Base-by-base conservation (phyloP, 2,888 invertebrate species). In the Noctua janthe region DNA sequence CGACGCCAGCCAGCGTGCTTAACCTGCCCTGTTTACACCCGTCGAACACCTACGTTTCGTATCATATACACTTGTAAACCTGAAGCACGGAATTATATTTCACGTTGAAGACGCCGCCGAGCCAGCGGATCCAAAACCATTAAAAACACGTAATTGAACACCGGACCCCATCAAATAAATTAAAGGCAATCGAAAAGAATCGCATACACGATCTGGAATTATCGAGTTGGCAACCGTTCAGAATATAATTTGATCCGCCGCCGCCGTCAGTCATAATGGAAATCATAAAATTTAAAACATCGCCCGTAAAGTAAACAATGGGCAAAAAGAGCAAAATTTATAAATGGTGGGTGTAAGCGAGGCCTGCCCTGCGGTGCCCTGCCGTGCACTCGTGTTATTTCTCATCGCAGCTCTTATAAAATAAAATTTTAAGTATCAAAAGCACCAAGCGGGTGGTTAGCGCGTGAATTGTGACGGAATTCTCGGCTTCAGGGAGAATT, bases 251-350 rank as follows among this genome's bases (percentile, higher is more conserved):
- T 94, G 94, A 93, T 84, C 82, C 66, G 81, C 85, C 78, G 87
- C 88, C 90, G 91, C 93, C 92, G 94, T 94, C 94, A 92, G 92
- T 94, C 94, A 93, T 94, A 94, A 95, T 95, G 95, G 94, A 94
- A 95, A 95, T 95, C 95, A 95, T 96, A 97, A 96, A 96, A 94
- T 92, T 95, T 94, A 94, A 94, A 95, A 94, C 93, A 94, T 93
- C 94, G 94, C 90, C 93, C 92, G 95, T 95, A 94, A 96, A 97
- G 95, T 95, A 96, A 97, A 97, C 97, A 97, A 97, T 97, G 96
- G 95, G 91, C 90, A 96, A 96, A 96, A 96, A 94, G 94, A 95
- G 92, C 93, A 95, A 94, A 92, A 92, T 89, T 88, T 85, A 90
- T 93, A 93, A 94, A 93, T 90, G 93, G 92, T 90, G 91, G 91